A percentile compares a stretch with the other conserved stretches of the same genome.
Conservation (phyloP, 1,140 invertebrate species). For the Phymastichus coffea region DNA sequence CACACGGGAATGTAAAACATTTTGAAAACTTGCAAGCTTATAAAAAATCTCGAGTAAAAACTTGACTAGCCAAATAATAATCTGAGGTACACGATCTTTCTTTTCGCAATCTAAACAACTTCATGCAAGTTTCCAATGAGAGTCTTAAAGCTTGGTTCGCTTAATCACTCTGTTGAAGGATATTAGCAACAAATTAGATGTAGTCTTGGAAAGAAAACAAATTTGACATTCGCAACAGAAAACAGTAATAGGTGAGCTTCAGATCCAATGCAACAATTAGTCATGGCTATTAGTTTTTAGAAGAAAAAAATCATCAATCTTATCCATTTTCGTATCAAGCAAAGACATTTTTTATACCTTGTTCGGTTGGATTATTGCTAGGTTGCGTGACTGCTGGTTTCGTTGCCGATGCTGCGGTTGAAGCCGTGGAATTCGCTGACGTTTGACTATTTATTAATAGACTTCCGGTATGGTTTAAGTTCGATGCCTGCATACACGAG, state of each 20-base stretch:
- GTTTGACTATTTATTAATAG: constrained; percentile 53
- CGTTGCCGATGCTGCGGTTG: constrained; percentile 33
- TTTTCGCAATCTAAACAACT: too few relatives aligned
- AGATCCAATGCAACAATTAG: constrained; percentile 28
- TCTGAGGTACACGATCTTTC: too few relatives aligned
- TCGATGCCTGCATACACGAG: constrained; percentile 42
- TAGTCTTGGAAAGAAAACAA: too few relatives aligned
- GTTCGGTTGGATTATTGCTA: constrained; percentile 49
- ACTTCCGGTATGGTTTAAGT: constrained; percentile 52
- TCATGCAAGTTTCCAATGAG: too few relatives aligned
- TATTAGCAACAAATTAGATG: too few relatives aligned
- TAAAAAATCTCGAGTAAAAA: too few relatives aligned
- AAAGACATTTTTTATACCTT: constrained; percentile 44
- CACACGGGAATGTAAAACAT: too few relatives aligned
- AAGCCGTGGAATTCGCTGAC: constrained; percentile 44
- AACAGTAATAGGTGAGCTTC: constrained; percentile 5
- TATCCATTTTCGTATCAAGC: constrained; percentile 23
- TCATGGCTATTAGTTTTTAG: constrained; percentile 28
- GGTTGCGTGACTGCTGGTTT: constrained; percentile 48
- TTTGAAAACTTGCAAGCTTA: too few relatives aligned
- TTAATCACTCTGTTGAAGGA: too few relatives aligned
- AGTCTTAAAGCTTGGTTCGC: too few relatives aligned
- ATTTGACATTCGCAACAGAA: constrained; percentile 20
- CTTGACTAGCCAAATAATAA: too few relatives aligned
- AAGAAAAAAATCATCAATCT: constrained; percentile 24